phyloP scores from a whole-genome alignment of 2,888 invertebrate species.

The Drosophila crucigera region DNA sequence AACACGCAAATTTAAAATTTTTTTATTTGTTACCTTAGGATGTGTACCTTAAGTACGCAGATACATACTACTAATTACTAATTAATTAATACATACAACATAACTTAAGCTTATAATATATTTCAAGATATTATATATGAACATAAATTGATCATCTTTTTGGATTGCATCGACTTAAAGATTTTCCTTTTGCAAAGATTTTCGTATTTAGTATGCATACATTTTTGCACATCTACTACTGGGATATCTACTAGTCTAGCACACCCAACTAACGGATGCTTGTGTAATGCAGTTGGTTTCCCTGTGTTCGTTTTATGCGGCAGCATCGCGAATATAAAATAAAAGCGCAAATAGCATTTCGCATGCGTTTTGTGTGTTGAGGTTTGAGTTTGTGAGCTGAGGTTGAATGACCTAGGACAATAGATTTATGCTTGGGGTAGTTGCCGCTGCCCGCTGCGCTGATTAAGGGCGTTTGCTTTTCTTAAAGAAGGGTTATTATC shows the following conservation, averaged over 20 bases:
- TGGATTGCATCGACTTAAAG: neutral
- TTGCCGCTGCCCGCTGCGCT: constrained; percentile 74
- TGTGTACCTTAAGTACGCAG: too few relatives aligned
- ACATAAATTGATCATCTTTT: neutral
- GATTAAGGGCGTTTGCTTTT: constrained; percentile 74
- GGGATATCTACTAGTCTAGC: constrained; percentile 14
- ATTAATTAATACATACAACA: neutral
- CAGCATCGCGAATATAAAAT: constrained; percentile 62
- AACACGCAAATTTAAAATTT: neutral
- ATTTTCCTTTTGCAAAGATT: neutral
- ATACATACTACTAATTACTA: neutral
- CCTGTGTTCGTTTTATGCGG: constrained; percentile 64
- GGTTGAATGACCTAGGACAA: constrained; percentile 81
- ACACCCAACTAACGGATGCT: neutral
- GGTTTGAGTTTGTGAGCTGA: constrained; percentile 45
- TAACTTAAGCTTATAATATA: neutral
- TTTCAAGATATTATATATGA: neutral
- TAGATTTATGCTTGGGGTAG: constrained; percentile 76
- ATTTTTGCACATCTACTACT: neutral
- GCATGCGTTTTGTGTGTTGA: constrained; percentile 65
- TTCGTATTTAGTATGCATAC: neutral
- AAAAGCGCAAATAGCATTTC: constrained; percentile 74
- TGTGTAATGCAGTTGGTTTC: constrained; percentile 32
- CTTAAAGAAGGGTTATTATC: constrained; percentile 72
- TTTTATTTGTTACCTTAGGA: too few relatives aligned